Conservation (phyloP, 2,888 invertebrate genomes). For the Anarsia innoxiella region DNA sequence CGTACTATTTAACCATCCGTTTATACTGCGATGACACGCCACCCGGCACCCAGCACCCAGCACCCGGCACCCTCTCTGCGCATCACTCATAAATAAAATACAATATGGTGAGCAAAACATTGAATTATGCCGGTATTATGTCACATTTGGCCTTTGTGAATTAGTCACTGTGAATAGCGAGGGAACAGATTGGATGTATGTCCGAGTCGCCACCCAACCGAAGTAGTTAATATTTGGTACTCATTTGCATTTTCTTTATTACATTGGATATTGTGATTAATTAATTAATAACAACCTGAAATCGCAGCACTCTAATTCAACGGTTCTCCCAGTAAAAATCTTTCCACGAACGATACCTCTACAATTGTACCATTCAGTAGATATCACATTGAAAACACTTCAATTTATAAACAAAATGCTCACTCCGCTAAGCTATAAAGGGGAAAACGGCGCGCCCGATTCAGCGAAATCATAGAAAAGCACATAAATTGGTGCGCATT, state of each 20-base stretch:
- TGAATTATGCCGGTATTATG: conserved; percentile 75
- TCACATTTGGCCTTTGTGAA: conserved; percentile 76
- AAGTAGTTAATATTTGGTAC: too few relatives aligned
- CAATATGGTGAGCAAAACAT: conserved; percentile 77
- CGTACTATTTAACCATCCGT: conserved; percentile 72
- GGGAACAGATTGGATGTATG: conserved; percentile 57
- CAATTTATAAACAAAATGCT: conserved; percentile 50
- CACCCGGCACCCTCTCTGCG: conserved; percentile 44
- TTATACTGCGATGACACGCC: conserved; percentile 62
- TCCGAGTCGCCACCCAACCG: conserved; percentile 49
- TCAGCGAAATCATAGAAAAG: conserved; percentile 76
- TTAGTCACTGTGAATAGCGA: conserved; percentile 56
- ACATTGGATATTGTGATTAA: too few relatives aligned
- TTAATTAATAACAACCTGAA: neutral
- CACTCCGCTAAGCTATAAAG: conserved; percentile 48
- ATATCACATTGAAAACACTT: conserved; percentile 37
- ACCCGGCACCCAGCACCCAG: conserved; percentile 31
- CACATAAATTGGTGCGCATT: conserved; percentile 74
- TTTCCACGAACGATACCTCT: neutral
- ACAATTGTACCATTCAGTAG: neutral
- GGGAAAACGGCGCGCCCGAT: conserved; percentile 60
- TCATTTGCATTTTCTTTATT: too few relatives aligned
- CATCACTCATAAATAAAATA: conserved; percentile 76
- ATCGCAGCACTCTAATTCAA: too few relatives aligned
- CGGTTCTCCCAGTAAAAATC: too few relatives aligned